Conservation (phyloP, 2,888 invertebrate genomes). For the Biston betularia region DNA sequence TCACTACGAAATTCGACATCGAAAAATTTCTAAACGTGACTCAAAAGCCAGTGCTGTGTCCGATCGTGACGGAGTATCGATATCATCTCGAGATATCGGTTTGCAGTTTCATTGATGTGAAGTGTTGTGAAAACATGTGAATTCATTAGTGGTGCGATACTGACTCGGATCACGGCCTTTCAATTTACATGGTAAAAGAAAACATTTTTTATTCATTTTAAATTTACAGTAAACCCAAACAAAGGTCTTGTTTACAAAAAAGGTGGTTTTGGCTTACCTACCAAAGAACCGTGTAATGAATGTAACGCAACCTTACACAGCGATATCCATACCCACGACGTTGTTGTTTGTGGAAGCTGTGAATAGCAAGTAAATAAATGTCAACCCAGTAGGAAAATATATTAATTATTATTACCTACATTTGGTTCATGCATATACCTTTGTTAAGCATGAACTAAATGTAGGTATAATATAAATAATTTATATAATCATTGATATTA, state of each 20-base stretch:
- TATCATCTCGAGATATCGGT: slow-evolving; percentile 55
- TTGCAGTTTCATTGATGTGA: slow-evolving; percentile 52
- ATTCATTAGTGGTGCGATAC: slow-evolving; percentile 57
- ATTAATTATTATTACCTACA: slow-evolving; percentile 23
- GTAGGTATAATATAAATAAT: no score
- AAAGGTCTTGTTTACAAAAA: slow-evolving; percentile 29
- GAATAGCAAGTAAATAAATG: slow-evolving; percentile 23
- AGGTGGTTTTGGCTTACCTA: slow-evolving; percentile 10
- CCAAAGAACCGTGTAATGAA: slow-evolving; percentile 11
- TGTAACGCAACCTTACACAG: slow-evolving; percentile 8
- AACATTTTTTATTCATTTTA: slow-evolving; percentile 58
- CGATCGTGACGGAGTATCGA: slow-evolving; percentile 58
- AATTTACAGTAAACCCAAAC: slow-evolving; percentile 15
- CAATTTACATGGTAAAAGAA: slow-evolving; percentile 76
- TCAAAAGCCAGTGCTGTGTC: slow-evolving; percentile 63
- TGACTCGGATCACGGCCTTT: slow-evolving; percentile 60
- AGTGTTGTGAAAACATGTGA: slow-evolving; percentile 73
- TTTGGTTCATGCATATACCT: slow-evolving; percentile 25
- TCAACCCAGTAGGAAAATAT: slow-evolving; percentile 29
- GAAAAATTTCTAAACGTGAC: slow-evolving; percentile 64
- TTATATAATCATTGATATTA: no score
- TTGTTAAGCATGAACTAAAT: no score
- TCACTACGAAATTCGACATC: slow-evolving; percentile 52
- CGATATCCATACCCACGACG: slow-evolving; percentile 16
- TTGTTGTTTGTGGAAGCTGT: slow-evolving; percentile 4